Evolutionary conservation across 1,140 invertebrate species (phyloP).

Genomic region (Panagrolaimus sp.): DNA sequence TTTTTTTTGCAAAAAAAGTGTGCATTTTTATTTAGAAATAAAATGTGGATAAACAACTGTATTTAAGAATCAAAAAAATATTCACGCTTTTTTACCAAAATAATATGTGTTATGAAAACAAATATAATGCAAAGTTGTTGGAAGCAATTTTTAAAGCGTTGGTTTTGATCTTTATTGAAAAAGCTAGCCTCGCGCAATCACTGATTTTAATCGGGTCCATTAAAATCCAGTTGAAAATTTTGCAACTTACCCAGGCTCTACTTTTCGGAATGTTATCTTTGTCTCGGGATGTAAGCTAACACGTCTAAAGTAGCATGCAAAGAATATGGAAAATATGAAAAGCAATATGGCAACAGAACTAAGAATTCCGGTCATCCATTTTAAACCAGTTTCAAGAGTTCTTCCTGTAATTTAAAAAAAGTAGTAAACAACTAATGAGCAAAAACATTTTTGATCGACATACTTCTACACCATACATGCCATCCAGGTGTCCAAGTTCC

Average conservation of each 20-base stretch:
- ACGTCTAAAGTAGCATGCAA: constrained; percentile 35
- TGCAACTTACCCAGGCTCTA: constrained; percentile 25
- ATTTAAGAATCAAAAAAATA: too few species aligned
- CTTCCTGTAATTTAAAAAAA: constrained; percentile 21
- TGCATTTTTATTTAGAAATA: too few species aligned
- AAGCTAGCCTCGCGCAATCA: too few species aligned
- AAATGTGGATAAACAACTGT: too few species aligned
- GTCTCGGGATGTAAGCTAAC: constrained; percentile 38
- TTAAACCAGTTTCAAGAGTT: constrained; percentile 34
- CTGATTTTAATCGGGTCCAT: neutral
- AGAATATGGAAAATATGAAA: constrained; percentile 31
- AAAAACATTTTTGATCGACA: constrained; percentile 18
- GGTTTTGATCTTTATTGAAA: too few species aligned
- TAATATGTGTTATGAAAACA: too few species aligned
- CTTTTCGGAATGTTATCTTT: constrained; percentile 33
- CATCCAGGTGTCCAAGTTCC: constrained; percentile 51
- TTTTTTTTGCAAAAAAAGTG: too few species aligned
- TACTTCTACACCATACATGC: constrained; percentile 44
- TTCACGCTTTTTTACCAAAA: too few species aligned
- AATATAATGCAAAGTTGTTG: too few species aligned
- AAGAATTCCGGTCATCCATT: constrained; percentile 41
- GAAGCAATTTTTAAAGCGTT: too few species aligned
- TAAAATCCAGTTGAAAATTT: neutral
- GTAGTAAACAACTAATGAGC: too few species aligned
- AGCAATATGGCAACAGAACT: constrained; percentile 38